Evolutionary conservation across 2,113 vertebrate species (phyloP).

Genomic region (Chamaea fasciata): DNA sequence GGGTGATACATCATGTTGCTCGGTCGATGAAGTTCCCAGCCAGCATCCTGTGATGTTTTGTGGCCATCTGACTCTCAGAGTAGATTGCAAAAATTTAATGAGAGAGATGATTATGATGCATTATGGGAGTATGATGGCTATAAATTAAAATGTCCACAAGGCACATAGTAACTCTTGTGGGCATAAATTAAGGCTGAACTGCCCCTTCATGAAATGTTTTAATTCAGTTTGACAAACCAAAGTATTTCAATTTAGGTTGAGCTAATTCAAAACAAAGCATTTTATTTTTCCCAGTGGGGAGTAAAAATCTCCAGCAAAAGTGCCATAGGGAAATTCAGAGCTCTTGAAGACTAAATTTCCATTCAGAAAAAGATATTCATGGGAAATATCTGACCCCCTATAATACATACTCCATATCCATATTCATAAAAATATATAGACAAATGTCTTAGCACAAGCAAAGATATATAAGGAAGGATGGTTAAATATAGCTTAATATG

Average conservation of each 20-base stretch:
- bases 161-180: neutral
- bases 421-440: neutral
- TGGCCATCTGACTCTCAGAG: conserved; percentile 21
- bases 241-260: conserved; percentile 51
- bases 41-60: neutral
- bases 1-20: conserved; percentile 37
- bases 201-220: conserved; percentile 21
- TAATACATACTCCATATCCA: conserved; percentile 10
- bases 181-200: conserved; percentile 20
- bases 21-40: neutral
- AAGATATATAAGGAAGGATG: neutral
- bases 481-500: conserved; percentile 1
- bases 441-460: neutral
- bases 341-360: neutral
- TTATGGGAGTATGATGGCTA: conserved; percentile 21
- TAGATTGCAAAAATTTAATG: conserved; percentile 18
- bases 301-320: conserved; percentile 15
- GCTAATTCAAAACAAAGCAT: conserved; percentile 51
- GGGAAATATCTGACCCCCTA: conserved; percentile 45
- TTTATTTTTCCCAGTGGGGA: conserved; percentile 54
- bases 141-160: conserved; percentile 43
- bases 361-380: conserved; percentile 54
- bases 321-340: conserved; percentile 26
- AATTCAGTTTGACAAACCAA: conserved; percentile 46
- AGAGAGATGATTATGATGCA: neutral